Percentiles rank a stretch among this genome's conserved stretches.
These are phyloP conservation scores for Schizaphis graminum DNA, from an alignment of 2,888 invertebrate species.

Conservation along the genomic window DNA sequence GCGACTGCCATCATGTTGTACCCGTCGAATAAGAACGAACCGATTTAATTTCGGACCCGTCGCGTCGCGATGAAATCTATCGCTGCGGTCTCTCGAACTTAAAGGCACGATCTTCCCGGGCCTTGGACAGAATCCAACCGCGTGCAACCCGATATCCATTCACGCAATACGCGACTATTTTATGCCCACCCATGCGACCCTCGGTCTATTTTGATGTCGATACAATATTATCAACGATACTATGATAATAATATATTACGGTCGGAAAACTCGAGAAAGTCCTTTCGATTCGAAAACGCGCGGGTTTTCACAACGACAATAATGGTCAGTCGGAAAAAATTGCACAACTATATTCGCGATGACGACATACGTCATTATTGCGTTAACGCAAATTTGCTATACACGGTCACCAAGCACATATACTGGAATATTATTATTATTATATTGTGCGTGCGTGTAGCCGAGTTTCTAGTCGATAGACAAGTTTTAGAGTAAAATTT, in stretches of 20 bases:
- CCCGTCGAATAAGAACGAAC: neutral
- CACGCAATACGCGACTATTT: neutral
- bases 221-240: neutral
- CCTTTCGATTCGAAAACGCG: neutral
- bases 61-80: neutral
- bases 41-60: neutral
- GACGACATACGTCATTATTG: neutral
- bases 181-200: neutral
- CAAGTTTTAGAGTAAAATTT: neutral
- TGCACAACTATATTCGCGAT: neutral
- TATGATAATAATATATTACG: neutral
- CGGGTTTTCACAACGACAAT: neutral
- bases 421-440: neutral
- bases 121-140: neutral
- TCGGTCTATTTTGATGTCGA: neutral
- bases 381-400: neutral
- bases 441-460: neutral
- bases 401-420: neutral
- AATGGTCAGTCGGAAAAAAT: neutral
- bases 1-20: neutral
- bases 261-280: constrained; percentile 5
- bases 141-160: neutral
- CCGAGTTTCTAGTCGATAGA: neutral
- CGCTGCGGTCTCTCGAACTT: neutral
- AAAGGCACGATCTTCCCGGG: neutral